Base-by-base conservation (phyloP, 2,113 vertebrate genomes). In the Speoplatyrhinus poulsoni region DNA sequence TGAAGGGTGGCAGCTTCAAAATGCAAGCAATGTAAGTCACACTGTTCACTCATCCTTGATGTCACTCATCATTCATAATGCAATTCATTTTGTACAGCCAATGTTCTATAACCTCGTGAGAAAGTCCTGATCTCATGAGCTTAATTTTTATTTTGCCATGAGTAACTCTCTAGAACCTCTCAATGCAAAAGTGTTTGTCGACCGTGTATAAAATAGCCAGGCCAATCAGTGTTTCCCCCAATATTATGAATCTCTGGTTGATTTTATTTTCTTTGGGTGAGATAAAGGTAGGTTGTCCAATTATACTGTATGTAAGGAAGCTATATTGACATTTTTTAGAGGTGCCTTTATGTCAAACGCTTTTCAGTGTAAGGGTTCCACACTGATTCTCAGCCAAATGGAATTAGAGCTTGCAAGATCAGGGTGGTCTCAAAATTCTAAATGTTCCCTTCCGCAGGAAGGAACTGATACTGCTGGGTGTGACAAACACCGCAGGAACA, bases 1-100 rank as follows among this genome's bases (percentile, higher is more conserved):
- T 94, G 61, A 94, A 92, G 63, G 84, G 81, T 0, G 92, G 92
- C 19, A 90, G 47, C 59, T 90, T 89, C 47, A 85, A 84, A 76
- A 84, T 93, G 84, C 46, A 86, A 53, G 91, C 92, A 6, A 79
- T 4, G 93, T 94, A 87, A 85, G 89, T 76, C 46, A 46, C 50
- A 15, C 73, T 5, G 7, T 46, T 26, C 4, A 62, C 55, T 60
- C 50, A 19, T 53, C 47, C 17, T 12, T 76, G 48, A 15, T 16
- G 19, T 59, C 57, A 52, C 16, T 52, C 26, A 26, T 26, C 26
- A 26, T 26, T 26, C 26, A 26, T 26, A 2, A 63, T 33, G 65
- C 62, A 68, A 52, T 3, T 1, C 1, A 3, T 32, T 47, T 8
- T 69, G 50, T 59, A 53, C 16, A n/a, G 16, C 46, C 9, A 70